Evolutionary conservation across 2,888 invertebrate species (phyloP), one percentile per base, ranked within the genome.

Genomic region (Notodromas monacha): DNA sequence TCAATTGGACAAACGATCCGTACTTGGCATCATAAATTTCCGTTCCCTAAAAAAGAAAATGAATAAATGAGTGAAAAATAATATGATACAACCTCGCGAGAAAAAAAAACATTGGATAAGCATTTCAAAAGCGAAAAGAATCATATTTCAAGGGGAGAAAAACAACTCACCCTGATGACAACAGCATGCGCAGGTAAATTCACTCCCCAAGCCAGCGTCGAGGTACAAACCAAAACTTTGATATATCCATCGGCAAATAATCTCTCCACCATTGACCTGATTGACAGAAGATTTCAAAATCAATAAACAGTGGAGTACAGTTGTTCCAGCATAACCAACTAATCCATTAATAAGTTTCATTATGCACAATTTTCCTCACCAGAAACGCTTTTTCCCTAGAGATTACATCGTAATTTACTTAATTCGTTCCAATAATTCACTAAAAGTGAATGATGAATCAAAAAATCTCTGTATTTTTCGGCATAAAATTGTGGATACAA

Each of bases 121-220:
- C 11, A 3, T 4, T 11, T 10, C 8, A 5, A 10, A n/a, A 8
- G 29, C 3, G 5, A n/a, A 8, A 14, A n/a, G 10, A 31, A 31
- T 2, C 11, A 6, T 12, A 12, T 11, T 10, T 12, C n/a, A 28
- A 12, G 10, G 11, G 14, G 8, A 30, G 14, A 8, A 15, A 26
- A 30, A 31, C 14, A 16, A 10, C 12, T 10, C n/a, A 74, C 77
- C 51, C 73, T 66, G 37, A 86, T 86, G 30, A 96, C 65, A 36
- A 96, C 92, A 15, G 81, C 89, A 48, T 92, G 89, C 0, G 96
- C 96, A 0, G 96, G 96, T 37, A 99, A 57, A 54, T 99, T 99
- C 4, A 99, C 92, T 40, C 96, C 96, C 96, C 96, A 99, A 14
- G 96, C 96, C 15, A 99, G 55, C 0, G 96, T 99, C 1, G 96